phyloP scores from a whole-genome alignment of 2,797 vertebrate species.

The Lepilemur septentrionalis region DNA sequence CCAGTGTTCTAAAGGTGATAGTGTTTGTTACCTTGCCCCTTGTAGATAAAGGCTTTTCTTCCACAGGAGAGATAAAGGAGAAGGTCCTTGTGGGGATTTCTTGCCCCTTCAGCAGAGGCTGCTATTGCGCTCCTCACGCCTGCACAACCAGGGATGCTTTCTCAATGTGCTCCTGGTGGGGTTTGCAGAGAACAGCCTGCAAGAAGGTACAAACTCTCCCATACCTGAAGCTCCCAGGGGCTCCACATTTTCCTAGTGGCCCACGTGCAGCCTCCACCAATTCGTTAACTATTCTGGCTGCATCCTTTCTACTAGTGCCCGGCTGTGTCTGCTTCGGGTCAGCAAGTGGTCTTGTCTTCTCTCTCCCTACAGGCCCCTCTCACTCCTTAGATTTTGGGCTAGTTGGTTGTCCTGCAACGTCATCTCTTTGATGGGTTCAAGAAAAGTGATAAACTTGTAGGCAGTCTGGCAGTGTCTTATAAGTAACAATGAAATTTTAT shows the following conservation, averaged over 20 bases:
- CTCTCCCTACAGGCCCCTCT: neutral
- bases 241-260: neutral
- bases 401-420: neutral
- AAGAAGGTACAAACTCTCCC: no score
- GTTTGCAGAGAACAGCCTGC: neutral
- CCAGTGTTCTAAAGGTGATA: neutral
- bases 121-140: neutral
- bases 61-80: neutral
- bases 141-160: fast-evolving
- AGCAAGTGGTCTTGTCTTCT: neutral
- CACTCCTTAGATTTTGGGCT: neutral
- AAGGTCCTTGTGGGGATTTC: neutral
- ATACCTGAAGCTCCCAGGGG: neutral
- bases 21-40: neutral
- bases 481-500: neutral
- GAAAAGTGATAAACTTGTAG: neutral
- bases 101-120: neutral
- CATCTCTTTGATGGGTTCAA: neutral
- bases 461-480: neutral
- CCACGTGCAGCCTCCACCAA: neutral
- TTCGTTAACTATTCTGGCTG: neutral
- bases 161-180: neutral
- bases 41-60: neutral
- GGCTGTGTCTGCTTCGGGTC: neutral
- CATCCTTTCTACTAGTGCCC: neutral